Evolutionary conservation across 2,113 vertebrate species (phyloP).

Genomic region (Syngnathus scovelli): DNA sequence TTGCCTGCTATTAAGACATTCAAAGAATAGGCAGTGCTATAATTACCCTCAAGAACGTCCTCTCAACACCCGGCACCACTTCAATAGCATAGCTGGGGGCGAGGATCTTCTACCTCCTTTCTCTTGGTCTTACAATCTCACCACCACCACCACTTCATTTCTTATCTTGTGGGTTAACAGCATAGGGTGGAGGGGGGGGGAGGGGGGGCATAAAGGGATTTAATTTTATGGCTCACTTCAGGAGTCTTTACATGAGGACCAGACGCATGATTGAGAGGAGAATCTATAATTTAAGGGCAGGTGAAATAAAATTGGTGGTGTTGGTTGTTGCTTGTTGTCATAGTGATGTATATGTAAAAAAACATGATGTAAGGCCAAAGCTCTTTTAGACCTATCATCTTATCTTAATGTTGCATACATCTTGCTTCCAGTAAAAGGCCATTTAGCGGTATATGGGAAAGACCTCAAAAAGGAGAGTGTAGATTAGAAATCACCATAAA

Average conservation of each 20-base stretch:
- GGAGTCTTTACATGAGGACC: conserved; percentile 32
- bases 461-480: too few species aligned
- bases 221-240: conserved; percentile 43
- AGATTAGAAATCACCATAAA: too few species aligned
- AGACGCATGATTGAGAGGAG: conserved; percentile 34
- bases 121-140: conserved; percentile 34
- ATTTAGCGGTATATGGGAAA: background rate
- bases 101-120: conserved; percentile 43
- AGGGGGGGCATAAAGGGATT: conserved; percentile 35
- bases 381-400: background rate
- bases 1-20: conserved; percentile 1
- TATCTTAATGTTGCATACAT: conserved; percentile 28
- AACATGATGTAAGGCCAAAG: conserved; percentile 4
- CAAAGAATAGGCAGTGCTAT: conserved; percentile 4
- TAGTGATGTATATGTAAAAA: too few species aligned
- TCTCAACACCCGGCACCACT: conserved; percentile 24
- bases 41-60: conserved; percentile 41
- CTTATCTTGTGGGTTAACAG: conserved; percentile 28
- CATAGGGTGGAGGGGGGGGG: background rate
- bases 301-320: conserved; percentile 4
- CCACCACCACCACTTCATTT: conserved; percentile 1
- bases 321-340: conserved; percentile 4
- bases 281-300: conserved; percentile 28
- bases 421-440: conserved; percentile 1
- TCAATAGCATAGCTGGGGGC: conserved; percentile 41